phyloP scores from a whole-genome alignment of 2,888 invertebrate species.

The Zaprionus bogoriensis region DNA sequence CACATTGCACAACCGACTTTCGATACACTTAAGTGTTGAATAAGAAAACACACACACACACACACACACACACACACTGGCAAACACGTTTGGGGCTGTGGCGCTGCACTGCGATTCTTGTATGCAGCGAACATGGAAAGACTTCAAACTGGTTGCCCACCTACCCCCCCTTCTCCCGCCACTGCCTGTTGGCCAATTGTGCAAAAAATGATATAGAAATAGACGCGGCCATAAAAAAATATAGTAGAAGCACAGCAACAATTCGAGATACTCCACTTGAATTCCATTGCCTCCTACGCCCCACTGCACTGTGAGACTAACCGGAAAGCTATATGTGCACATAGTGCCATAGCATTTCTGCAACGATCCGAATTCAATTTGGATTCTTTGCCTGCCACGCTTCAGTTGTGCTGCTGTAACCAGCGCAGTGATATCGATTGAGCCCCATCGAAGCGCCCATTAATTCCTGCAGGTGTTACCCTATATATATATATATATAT shows the following conservation, averaged over 20 bases:
- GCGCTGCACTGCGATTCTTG: constrained; percentile 49
- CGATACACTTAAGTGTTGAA: constrained; percentile 37
- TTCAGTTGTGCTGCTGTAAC: constrained; percentile 12
- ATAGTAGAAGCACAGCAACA: no score
- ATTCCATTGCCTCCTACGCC: constrained; percentile 55
- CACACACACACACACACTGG: constrained; percentile 18
- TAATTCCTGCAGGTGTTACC: constrained; percentile 40
- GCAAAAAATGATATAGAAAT: constrained; percentile 46
- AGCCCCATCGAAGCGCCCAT: no score
- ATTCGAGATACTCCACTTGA: constrained; percentile 10
- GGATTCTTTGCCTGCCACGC: background rate
- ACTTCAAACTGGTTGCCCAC: constrained; percentile 62
- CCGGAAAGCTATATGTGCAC: constrained; percentile 52
- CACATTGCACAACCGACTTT: constrained; percentile 66
- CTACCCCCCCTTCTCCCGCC: no score
- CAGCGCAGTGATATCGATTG: no score
- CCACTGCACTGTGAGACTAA: constrained; percentile 28
- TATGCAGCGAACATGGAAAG: constrained; percentile 73
- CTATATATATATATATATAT: no score
- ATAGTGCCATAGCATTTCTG: constrained; percentile 10
- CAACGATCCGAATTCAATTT: constrained; percentile 12
- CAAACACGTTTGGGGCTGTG: constrained; percentile 59
- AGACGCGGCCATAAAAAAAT: background rate
- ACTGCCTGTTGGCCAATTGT: constrained; percentile 54
- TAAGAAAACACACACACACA: constrained; percentile 20